phyloP scores from a whole-genome alignment of 1,140 invertebrate species.

The Neoseiulus cucumeris region DNA sequence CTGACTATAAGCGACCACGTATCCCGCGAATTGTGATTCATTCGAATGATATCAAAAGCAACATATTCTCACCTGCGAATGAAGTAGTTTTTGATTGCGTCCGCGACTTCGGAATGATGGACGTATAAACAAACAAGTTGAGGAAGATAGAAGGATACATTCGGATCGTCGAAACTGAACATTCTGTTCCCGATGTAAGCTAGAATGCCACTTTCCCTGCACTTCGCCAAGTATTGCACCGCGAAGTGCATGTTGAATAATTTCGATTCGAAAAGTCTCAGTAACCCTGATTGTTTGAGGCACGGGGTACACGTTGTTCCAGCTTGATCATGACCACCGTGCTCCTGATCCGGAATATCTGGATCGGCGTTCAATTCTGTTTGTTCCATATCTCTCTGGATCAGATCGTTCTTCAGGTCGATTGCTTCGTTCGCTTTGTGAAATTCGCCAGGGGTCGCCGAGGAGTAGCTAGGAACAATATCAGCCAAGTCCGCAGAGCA shows the following conservation, averaged over 20 bases:
- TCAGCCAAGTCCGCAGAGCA: constrained; percentile 46
- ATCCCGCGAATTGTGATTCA: background rate
- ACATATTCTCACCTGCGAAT: constrained; percentile 46
- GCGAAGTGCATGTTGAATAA: constrained; percentile 94
- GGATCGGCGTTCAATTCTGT: constrained; percentile 19
- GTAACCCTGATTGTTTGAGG: constrained; percentile 37
- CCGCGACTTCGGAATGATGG: constrained; percentile 86
- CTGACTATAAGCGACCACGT: background rate
- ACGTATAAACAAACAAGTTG: constrained; percentile 96
- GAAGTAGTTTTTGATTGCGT: constrained; percentile 83
- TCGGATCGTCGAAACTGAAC: constrained; percentile 72
- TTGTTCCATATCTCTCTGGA: constrained; percentile 29
- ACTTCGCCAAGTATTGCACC: constrained; percentile 89
- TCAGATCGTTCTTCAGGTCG: constrained; percentile 20
- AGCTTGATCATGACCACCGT: background rate
- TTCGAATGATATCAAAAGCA: background rate
- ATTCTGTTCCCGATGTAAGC: constrained; percentile 87
- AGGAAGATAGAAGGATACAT: constrained; percentile 93
- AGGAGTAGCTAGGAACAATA: constrained; percentile 23
- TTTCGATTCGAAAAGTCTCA: constrained; percentile 85
- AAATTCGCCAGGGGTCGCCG: constrained; percentile 15
- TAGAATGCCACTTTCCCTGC: constrained; percentile 92
- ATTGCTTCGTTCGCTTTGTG: background rate
- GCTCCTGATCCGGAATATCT: constrained; percentile 18
- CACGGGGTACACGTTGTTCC: background rate